Percentiles rank a stretch among this genome's conserved stretches.
These are phyloP conservation scores for Scelioninae gen. 2 DNA, from an alignment of 2,888 invertebrate genomes.

Conservation along the genomic window DNA sequence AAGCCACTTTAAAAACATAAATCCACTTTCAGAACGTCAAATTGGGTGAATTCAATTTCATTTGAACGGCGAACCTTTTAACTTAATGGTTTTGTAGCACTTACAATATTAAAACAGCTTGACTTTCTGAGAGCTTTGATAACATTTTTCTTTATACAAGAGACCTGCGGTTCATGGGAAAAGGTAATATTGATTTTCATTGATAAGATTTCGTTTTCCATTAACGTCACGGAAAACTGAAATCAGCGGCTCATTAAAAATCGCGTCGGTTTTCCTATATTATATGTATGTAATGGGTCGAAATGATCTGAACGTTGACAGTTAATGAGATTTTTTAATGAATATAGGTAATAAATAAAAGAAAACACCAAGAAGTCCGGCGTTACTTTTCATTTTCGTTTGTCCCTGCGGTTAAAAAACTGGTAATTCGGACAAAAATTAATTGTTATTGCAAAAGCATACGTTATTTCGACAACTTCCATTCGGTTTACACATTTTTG, in stretches of 20 bases:
- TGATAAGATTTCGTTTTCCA: slow-evolving; percentile 52
- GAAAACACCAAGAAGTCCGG: too few species aligned
- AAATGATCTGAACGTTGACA: slow-evolving; percentile 6
- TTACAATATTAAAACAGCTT: slow-evolving; percentile 57
- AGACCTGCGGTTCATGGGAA: slow-evolving; percentile 29
- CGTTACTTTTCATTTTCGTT: too few species aligned
- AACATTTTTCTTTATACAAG: slow-evolving; percentile 55
- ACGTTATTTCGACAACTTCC: too few species aligned
- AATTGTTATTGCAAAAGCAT: too few species aligned
- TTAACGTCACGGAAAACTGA: slow-evolving; percentile 27
- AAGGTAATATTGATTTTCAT: slow-evolving; percentile 54
- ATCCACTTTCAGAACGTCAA: slow-evolving; percentile 52
- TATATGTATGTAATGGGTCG: not conserved
- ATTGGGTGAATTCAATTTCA: slow-evolving; percentile 57
- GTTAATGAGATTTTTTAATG: not conserved
- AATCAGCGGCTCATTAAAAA: slow-evolving; percentile 36
- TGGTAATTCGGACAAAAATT: too few species aligned
- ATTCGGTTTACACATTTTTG: too few species aligned
- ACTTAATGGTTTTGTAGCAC: slow-evolving; percentile 57
- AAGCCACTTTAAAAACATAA: slow-evolving; percentile 55
- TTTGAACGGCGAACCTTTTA: slow-evolving; percentile 54
- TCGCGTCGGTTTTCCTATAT: slow-evolving; percentile 1
- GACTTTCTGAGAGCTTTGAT: slow-evolving; percentile 57
- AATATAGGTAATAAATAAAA: too few species aligned
- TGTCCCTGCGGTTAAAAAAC: too few species aligned